Evolutionary conservation across 35 echinoderm and acorn worm genomes (phyloP).

Genomic region (Chiridota heheva): DNA sequence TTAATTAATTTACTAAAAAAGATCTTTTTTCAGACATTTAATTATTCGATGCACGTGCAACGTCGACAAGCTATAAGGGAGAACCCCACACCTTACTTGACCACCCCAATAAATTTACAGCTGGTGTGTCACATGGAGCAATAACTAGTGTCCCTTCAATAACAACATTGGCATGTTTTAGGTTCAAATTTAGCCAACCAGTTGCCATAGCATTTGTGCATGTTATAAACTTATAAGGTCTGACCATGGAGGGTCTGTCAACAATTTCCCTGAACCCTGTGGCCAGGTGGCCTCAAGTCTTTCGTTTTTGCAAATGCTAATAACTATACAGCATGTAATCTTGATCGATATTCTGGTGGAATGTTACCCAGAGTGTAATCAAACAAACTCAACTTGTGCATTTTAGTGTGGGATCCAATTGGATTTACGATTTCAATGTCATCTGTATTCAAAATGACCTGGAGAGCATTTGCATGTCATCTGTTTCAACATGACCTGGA

Average conservation of each 20-base stretch:
- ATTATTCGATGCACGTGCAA: conserved; percentile 14
- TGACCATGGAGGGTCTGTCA: neutral
- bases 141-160: conserved; percentile 51
- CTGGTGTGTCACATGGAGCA: conserved; percentile 49
- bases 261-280: neutral
- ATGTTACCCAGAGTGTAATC: conserved; percentile 46
- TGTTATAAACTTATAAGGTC: conserved; percentile 60
- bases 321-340: conserved; percentile 34
- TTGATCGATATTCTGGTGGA: conserved; percentile 30
- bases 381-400: conserved; percentile 56
- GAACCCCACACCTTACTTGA: conserved; percentile 83
- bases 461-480: neutral
- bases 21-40: conserved; percentile 49
- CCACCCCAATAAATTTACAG: conserved; percentile 50
- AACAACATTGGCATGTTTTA: conserved; percentile 7
- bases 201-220: conserved; percentile 28
- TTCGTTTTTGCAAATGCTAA: conserved; percentile 53
- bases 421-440: conserved; percentile 70
- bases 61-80: conserved; percentile 51
- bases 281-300: neutral
- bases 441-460: conserved; percentile 24
- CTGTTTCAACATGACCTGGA: no score
- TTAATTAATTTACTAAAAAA: conserved; percentile 29
- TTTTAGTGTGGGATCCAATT: conserved; percentile 39
- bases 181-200: conserved; percentile 26